Conservation (phyloP, 2,888 invertebrate species). For the Andrena bicolor region DNA sequence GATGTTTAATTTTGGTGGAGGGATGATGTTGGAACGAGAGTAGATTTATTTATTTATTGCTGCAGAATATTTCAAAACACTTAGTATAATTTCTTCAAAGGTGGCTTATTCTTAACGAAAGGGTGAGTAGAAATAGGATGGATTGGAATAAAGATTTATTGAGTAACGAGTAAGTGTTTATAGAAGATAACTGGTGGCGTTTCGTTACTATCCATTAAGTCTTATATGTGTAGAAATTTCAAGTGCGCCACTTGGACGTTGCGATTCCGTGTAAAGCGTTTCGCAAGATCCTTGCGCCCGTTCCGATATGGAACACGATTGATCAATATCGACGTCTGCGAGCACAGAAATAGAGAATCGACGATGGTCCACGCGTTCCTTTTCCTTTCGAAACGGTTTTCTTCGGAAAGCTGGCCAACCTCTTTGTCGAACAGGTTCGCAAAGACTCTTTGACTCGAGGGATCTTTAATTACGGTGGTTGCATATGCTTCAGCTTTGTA, state of each 20-base stretch:
- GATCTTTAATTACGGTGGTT: too few relatives aligned
- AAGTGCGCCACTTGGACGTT: conserved; percentile 37
- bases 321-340: conserved; percentile 40
- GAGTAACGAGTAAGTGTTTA: neutral
- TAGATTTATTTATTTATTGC: neutral
- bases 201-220: conserved; percentile 32
- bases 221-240: conserved; percentile 46
- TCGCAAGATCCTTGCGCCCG: conserved; percentile 57
- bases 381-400: conserved; percentile 26
- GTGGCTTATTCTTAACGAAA: too few relatives aligned
- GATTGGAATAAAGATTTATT: neutral
- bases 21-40: neutral
- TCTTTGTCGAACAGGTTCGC: neutral
- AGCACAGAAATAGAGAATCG: conserved; percentile 20
- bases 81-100: neutral
- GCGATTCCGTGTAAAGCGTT: conserved; percentile 60
- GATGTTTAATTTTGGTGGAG: neutral
- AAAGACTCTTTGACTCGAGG: too few relatives aligned
- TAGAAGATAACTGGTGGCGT: neutral
- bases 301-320: conserved; percentile 64
- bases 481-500: too few relatives aligned
- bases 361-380: conserved; percentile 22
- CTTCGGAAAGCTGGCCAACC: neutral
- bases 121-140: too few relatives aligned
- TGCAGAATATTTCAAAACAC: neutral